Base-by-base conservation (phyloP, 1,140 invertebrate genomes). In the Ips nitidus region DNA sequence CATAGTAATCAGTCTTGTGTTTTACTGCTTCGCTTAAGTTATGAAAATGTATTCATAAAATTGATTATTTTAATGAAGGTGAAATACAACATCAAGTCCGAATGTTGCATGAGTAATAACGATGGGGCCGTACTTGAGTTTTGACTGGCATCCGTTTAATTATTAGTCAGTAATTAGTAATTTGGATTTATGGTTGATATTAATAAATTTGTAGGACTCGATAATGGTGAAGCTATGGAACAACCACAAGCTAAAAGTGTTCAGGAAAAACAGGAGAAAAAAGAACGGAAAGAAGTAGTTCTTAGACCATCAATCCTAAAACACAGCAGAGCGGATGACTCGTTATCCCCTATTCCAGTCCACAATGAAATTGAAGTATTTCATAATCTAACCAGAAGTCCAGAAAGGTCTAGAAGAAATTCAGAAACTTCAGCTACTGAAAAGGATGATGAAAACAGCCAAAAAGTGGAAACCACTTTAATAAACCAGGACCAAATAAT, bases 321-420 rank as follows among this genome's bases (percentile, higher is more conserved):
- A 37, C 59, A 67, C 41, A 72, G 45, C 41, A 3, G 66, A 55
- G 37, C 61, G 6, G 58, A 76, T 45, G 66, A 73, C 5, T 50
- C 40, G 7, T 43, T 71, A 2, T 83, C 82, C 71, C 82, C 83
- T 4, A 78, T 80, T 55, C 75, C 84, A 42, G 73, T 81, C 8
- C 87, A 88, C 72, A 85, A 84, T 59, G 83, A 86, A 76, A 85
- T 88, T 4, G 86, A 88, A 74, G 83, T 88, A 2, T 78, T 88
- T 8, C 86, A 88, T 71, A 88, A 88, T 75, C 78, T 88, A 50
- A 77, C 79, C 0, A 66, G 79, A 74, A 78, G 77, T 74, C 79
- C 79, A 1, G 73, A 77, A 63, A 63, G 66, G 42, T 58, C 47
- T n/a, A 71, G 63, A 62, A 70, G 42, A 56, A 70, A 65, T 39